Evolutionary conservation across 2,888 invertebrate species (phyloP), one percentile per base, ranked within the genome.

Genomic region (Abscondita cerata): DNA sequence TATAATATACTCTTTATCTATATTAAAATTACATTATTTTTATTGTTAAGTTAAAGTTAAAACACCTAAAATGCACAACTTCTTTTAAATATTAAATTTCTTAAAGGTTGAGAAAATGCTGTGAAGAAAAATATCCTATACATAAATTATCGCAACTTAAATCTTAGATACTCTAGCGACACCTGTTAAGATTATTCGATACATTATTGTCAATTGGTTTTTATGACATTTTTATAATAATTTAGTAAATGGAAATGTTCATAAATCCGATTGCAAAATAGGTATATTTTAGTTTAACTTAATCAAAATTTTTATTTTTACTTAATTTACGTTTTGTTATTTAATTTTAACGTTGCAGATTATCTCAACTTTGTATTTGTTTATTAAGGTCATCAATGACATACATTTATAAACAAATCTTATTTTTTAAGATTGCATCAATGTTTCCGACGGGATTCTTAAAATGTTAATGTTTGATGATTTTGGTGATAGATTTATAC

Each of bases 401-500:
- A 47, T 12, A 9, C 53, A 25, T 16, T 40, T 59, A 25, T 25
- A 19, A 40, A 52, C 40, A 18, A 58, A 3, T 47, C n/a, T 41
- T 47, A 38, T 52, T 16, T 19, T 50, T 59, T 31, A 13, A 48
- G 51, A 31, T 36, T 44, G 34, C 56, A 44, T 52, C 50, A 47
- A 62, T 57, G 62, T 46, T 62, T 38, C 19, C 40, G 9, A 52
- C n/a, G 48, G 40, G 20, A 46, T 61, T 31, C 51, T 67, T 75
- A 85, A 76, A 73, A 91, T 92, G 91, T 82, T 90, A 70, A 81
- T 92, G 74, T 90, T 93, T 71, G 92, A 92, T 77, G 93, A 93
- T 47, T 84, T 94, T 59, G 93, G 93, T 18, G 92, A 93, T 81
- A 93, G 93, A 83, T 92, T 94, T 64, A 86, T 89, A 50, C 86